Conservation (phyloP, 2,113 vertebrate genomes). For the Aptenodytes patagonicus region DNA sequence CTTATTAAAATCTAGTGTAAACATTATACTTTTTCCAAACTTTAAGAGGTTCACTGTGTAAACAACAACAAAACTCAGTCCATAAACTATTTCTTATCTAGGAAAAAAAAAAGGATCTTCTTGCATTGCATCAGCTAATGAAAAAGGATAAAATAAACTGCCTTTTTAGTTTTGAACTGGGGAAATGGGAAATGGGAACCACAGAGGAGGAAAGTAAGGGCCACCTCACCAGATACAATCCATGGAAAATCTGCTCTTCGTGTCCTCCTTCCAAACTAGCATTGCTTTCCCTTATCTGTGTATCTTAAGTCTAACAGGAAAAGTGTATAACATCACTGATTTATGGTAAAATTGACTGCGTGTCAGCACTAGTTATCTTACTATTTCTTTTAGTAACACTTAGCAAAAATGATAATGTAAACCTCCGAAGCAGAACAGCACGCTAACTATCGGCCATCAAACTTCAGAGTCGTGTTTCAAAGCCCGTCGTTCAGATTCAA, state of each 20-base stretch:
- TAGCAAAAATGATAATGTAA: neutral
- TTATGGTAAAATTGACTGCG: neutral
- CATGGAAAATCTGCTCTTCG: neutral
- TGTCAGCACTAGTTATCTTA: neutral
- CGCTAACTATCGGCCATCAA: fast-evolving
- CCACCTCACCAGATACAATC: neutral
- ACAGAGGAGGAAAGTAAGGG: neutral
- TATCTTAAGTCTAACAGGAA: neutral
- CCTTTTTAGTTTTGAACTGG: neutral
- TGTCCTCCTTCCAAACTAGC: neutral
- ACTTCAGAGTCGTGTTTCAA: neutral
- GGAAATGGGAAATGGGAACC: neutral
- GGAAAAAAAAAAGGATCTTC: neutral
- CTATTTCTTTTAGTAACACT: neutral
- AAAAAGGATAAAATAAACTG: neutral
- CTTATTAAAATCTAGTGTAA: neutral
- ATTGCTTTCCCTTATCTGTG: neutral
- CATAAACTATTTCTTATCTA: neutral
- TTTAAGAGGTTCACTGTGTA: neutral
- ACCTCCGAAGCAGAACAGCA: neutral
- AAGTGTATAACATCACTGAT: neutral
- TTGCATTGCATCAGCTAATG: neutral
- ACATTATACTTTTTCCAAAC: neutral
- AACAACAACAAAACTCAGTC: neutral
- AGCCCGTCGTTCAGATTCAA: neutral